Evolutionary conservation across 2,113 vertebrate species (phyloP), one percentile per base, ranked within the genome.

Genomic region (Pithys albifrons): DNA sequence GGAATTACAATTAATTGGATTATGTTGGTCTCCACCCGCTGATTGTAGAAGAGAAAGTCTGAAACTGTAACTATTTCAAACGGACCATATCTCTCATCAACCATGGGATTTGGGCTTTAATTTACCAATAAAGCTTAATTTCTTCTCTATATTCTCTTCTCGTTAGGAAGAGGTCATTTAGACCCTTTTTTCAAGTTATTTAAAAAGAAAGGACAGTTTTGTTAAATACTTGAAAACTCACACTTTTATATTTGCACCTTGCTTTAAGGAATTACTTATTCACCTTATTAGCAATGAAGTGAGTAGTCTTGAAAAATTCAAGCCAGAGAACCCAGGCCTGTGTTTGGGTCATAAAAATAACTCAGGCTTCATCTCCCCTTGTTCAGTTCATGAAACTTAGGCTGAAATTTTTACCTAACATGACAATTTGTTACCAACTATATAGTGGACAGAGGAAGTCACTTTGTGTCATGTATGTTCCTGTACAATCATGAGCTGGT

Each of bases 1-100:
- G 97, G 96, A 98, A 98, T 98, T 98, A 97, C 94, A 97, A 97
- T 98, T 98, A 98, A 98, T 98, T 98, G 98, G 98, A 98, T 98
- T 98, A 98, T 96, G 97, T 97, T 98, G 95, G 96, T 97, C 96
- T 98, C 97, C 96, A 96, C 97, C 97, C 64, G 87, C 97, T 97
- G 97, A 98, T 97, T 97, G 87, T 94, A 96, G 96, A 97, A 97
- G 95, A 96, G 94, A 97, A 98, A 98, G 95, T 97, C 96, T 97
- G 86, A 96, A 98, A 97, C 93, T 98, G 93, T 97, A 98, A 97
- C 96, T 97, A 96, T 97, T 97, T 97, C 95, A 97, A 97, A 98
- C 92, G 9, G 96, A 96, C 97, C 96, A 62, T 97, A 98, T 98
- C 98, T 97, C 95, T 91, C 90, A 98, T 97, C 97, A 97, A 91